Conservation (phyloP, 2,888 invertebrate species). For the Coleophora deauratella region DNA sequence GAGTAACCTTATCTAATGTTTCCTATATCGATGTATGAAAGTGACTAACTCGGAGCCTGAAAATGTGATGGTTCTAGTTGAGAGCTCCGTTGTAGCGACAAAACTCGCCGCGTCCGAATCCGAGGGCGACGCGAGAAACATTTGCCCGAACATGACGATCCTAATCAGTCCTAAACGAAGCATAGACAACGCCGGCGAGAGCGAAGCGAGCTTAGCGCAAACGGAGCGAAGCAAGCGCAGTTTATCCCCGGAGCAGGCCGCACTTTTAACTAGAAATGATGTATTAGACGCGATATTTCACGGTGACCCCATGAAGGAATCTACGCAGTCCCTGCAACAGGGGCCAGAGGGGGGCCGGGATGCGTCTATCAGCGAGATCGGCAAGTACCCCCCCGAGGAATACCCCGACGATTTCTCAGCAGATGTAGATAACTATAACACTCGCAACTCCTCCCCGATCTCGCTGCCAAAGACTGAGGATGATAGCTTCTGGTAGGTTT, state of each 20-base stretch:
- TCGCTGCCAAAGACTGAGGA: slow-evolving; percentile 44
- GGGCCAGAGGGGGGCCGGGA: slow-evolving; percentile 21
- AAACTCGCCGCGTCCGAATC: slow-evolving; percentile 8
- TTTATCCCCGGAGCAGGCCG: slow-evolving; percentile 23
- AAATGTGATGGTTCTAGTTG: slow-evolving; percentile 33
- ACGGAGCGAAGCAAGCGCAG: slow-evolving; percentile 7
- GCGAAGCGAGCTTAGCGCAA: background rate
- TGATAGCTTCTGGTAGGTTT: slow-evolving; percentile 15
- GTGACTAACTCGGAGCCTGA: slow-evolving; percentile 19
- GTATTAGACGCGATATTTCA: slow-evolving; percentile 36
- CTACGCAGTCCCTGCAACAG: slow-evolving; percentile 26
- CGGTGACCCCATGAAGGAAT: slow-evolving; percentile 23
- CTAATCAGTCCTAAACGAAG: slow-evolving; percentile 37
- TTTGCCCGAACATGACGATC: slow-evolving; percentile 35
- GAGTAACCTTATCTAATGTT: too few species aligned
- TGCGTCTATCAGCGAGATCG: slow-evolving; percentile 22
- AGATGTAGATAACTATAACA: slow-evolving; percentile 49
- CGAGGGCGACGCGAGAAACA: slow-evolving; percentile 13
- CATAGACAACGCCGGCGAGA: background rate
- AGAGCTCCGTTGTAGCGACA: slow-evolving; percentile 25
- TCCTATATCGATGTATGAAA: too few species aligned
- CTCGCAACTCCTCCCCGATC: slow-evolving; percentile 34
- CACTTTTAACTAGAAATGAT: slow-evolving; percentile 28
- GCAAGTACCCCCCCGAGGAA: slow-evolving; percentile 22
- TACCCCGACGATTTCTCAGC: slow-evolving; percentile 36